phyloP scores from a whole-genome alignment of 1,140 invertebrate genomes.

The Leptopilina clavipes region DNA sequence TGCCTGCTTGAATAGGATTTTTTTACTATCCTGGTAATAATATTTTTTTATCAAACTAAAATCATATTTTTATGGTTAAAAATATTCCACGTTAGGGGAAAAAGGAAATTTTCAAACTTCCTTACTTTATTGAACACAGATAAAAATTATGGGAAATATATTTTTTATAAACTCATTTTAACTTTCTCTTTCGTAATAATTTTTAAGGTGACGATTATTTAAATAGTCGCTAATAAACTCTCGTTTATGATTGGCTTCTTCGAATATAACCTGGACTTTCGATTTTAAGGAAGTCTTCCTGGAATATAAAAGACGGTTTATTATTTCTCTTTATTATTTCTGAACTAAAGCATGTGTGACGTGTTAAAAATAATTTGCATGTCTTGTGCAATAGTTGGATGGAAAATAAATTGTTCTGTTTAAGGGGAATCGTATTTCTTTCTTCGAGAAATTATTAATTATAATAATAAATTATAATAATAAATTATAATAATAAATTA shows the following conservation, averaged over 20 bases:
- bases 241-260: constrained; percentile 23
- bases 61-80: not conserved
- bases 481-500: too few species aligned
- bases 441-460: not conserved
- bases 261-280: constrained; percentile 2
- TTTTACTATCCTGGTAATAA: too few species aligned
- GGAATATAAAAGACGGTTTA: not conserved
- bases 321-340: not conserved
- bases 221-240: constrained; percentile 24
- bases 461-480: too few species aligned
- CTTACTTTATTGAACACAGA: not conserved
- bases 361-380: not conserved
- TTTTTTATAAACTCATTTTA: not conserved
- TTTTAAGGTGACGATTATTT: constrained; percentile 21
- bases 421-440: not conserved
- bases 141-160: not conserved
- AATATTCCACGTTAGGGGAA: not conserved
- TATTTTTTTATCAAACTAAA: too few species aligned
- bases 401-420: not conserved
- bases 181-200: constrained; percentile 24
- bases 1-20: too few species aligned
- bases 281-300: constrained; percentile 9
- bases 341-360: not conserved
- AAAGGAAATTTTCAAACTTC: not conserved
- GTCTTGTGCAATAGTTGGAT: not conserved